Percentiles rank a stretch among this genome's conserved stretches.
phyloP scores from a whole-genome alignment of 1,140 invertebrate species.

The Nylanderia fulva region DNA sequence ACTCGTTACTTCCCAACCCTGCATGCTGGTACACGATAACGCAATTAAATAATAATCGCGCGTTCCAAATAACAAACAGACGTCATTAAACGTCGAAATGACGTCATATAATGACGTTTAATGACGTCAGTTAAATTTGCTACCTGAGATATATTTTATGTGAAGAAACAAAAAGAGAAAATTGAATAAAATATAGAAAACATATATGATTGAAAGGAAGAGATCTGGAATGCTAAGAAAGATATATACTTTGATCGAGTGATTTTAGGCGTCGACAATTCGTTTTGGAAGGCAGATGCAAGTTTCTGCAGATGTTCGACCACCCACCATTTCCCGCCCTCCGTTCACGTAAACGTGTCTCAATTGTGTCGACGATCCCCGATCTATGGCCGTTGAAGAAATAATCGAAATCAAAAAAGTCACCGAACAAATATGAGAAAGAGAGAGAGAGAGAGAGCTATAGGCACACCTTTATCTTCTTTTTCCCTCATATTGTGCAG shows the following conservation, averaged over 20 bases:
- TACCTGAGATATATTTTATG: no score
- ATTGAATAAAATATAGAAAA: background rate
- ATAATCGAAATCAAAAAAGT: conserved; percentile 18
- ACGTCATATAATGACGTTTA: no score
- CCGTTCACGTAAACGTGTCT: background rate
- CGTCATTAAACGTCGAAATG: no score
- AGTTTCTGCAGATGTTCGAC: conserved; percentile 27
- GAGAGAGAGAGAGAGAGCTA: background rate
- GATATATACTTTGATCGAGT: background rate
- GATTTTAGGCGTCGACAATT: background rate
- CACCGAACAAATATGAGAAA: background rate
- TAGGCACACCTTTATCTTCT: background rate
- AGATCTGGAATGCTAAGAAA: background rate
- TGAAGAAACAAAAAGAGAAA: background rate
- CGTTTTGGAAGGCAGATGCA: background rate
- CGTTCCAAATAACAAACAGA: no score
- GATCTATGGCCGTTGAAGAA: background rate
- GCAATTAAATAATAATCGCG: no score
- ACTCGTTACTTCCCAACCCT: no score
- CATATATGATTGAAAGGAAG: background rate
- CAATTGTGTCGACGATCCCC: conserved; percentile 18
- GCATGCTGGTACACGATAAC: no score
- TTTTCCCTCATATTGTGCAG: background rate
- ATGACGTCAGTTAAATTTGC: no score
- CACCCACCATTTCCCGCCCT: conserved; percentile 15